Percentiles rank a stretch among this genome's conserved stretches.
Evolutionary conservation across 2,113 vertebrate species (phyloP).

Genomic region (Nicator chloris): DNA sequence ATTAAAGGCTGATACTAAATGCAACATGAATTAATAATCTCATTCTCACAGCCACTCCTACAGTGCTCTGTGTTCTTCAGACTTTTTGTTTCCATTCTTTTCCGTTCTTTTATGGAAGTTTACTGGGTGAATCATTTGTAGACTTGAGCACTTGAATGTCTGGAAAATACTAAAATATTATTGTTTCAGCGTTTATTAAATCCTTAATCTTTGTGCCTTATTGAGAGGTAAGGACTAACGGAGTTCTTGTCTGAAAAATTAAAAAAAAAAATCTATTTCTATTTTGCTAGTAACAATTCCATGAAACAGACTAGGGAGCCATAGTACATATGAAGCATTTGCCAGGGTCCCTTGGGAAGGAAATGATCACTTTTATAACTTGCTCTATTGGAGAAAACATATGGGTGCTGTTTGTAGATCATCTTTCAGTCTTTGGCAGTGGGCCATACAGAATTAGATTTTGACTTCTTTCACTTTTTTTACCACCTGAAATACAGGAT

Average conservation of each 20-base stretch:
- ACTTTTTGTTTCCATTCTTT: background rate
- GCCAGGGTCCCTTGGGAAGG: background rate
- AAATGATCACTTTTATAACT: background rate
- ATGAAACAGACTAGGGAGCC: background rate
- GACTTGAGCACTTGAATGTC: background rate
- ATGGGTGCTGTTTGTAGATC: background rate
- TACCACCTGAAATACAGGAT: background rate
- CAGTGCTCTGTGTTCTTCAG: background rate
- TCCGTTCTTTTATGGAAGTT: background rate
- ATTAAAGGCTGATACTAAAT: background rate
- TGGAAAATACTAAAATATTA: background rate
- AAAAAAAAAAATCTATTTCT: background rate
- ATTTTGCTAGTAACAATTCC: background rate
- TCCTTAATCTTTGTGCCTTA: background rate
- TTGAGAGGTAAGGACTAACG: background rate
- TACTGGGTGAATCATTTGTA: background rate
- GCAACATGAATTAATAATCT: background rate
- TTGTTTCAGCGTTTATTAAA: background rate
- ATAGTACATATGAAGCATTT: background rate
- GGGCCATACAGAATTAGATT: background rate
- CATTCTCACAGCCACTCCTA: background rate
- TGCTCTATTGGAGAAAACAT: background rate
- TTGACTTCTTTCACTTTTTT: background rate
- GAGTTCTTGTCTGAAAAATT: background rate
- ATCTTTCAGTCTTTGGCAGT: background rate